Conservation (phyloP, 2,113 vertebrate genomes). For the Pluvialis apricaria region DNA sequence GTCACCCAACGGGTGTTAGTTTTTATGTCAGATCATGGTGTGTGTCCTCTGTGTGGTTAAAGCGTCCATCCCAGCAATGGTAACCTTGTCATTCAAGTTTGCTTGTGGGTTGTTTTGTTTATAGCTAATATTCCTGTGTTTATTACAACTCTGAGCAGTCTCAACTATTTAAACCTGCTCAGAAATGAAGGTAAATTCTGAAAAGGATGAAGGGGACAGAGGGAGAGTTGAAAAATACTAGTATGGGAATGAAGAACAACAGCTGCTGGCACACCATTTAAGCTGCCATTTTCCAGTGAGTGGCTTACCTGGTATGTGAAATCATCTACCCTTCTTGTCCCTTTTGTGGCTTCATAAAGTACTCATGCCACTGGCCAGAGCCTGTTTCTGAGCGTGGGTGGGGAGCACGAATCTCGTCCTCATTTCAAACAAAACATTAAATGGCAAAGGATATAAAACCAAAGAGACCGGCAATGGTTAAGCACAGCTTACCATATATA, state of each 20-base stretch:
- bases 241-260: fast-evolving
- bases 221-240: not conserved
- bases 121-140: not conserved
- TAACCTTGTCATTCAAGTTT: not conserved
- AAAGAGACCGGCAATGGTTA: not conserved
- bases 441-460: not conserved
- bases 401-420: not conserved
- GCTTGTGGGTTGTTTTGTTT: not conserved
- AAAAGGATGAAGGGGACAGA: not conserved
- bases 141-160: not conserved
- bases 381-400: no score
- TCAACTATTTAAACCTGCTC: not conserved
- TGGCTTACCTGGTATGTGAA: not conserved
- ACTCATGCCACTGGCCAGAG: fast-evolving
- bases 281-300: not conserved
- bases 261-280: no score
- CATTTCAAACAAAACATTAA: not conserved
- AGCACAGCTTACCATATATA: not conserved
- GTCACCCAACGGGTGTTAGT: not conserved
- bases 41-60: no score
- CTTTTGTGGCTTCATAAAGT: not conserved
- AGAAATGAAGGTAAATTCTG: not conserved
- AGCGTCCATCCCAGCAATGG: not conserved
- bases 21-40: not conserved
- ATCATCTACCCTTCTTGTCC: not conserved